phyloP scores from a whole-genome alignment of 2,888 invertebrate genomes.

The Diachrysia chrysitis region DNA sequence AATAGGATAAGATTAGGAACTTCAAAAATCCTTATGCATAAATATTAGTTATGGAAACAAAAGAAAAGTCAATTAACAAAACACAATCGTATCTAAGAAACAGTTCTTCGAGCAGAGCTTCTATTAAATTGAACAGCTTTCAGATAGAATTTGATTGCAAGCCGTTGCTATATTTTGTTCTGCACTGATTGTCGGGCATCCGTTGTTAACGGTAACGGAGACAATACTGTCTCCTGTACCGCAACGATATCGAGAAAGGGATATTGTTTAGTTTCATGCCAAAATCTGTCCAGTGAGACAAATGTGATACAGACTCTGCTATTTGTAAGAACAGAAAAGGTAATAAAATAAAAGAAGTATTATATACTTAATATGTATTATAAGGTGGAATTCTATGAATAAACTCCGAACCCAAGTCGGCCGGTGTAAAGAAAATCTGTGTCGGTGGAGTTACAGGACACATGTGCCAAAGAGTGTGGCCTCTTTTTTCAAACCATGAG shows the following conservation, averaged over 20 bases:
- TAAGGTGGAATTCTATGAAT: too few relatives aligned
- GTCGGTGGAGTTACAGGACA: too few relatives aligned
- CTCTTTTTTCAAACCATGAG: too few relatives aligned
- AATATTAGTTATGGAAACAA: background rate
- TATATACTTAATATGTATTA: background rate
- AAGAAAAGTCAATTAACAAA: background rate
- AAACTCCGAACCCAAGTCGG: too few relatives aligned
- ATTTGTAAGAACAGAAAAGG: background rate
- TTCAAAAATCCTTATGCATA: background rate
- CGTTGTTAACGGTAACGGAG: constrained; percentile 73
- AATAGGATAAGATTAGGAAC: too few relatives aligned
- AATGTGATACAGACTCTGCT: background rate
- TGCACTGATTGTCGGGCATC: constrained; percentile 78
- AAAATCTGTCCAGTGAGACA: constrained; percentile 9
- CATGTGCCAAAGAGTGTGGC: too few relatives aligned
- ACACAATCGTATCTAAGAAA: constrained; percentile 42
- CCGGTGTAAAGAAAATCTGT: too few relatives aligned
- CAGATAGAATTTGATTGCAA: constrained; percentile 63
- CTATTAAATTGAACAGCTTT: constrained; percentile 40
- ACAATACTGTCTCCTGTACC: constrained; percentile 72
- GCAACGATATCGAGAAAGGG: constrained; percentile 62
- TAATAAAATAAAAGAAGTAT: background rate
- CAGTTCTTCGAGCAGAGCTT: constrained; percentile 23
- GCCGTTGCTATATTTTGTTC: constrained; percentile 69
- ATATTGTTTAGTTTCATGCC: constrained; percentile 54